Base-by-base conservation (phyloP, 2,113 vertebrate genomes). In the Gorsachius goisagi region DNA sequence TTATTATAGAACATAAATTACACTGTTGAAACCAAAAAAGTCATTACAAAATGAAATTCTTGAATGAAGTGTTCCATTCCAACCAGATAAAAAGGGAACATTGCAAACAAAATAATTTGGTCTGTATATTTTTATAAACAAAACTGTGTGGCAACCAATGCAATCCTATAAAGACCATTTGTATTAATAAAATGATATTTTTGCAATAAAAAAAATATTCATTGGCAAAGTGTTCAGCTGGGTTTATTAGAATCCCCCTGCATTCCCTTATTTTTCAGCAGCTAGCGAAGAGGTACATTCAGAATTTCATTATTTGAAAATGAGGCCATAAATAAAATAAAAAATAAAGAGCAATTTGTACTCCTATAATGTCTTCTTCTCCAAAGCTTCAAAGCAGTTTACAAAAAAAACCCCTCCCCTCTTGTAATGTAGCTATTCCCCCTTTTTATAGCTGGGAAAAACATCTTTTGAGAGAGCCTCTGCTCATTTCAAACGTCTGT, bases 261-360 rank as follows among this genome's bases (percentile, higher is more conserved):
- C 88, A 84, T 90, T 86, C 62, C 74, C 56, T 75, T 90, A 86
- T 94, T 92, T 96, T 94, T 94, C 90, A 90, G 76, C 76, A 96
- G 76, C 95, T 84, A 93, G 76, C 5, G 24, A 95, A 77, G 90
- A 96, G 74, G 69, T 96, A 78, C 0, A 1, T 60, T 94, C 85
- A 89, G 95, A 94, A 95, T 95, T 96, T 91, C 95, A 96, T 97
- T 96, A 96, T 91, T 94, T 84, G 93, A 95, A 95, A 96, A 96
- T 93, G 93, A 94, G 80, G 92, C 73, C 90, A 93, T 95, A 96
- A 95, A 96, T 95, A 96, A 95, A 95, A 87, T 60, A 64, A 87
- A 95, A 97, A 93, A 88, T 93, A 95, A 96, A 96, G 88, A 95
- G 90, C 90, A 86, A 94, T 96, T 96, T 96, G 92, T 92, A 92